Evolutionary conservation across 2,888 invertebrate genomes (phyloP).

Genomic region (Barypeithes pellucidus): DNA sequence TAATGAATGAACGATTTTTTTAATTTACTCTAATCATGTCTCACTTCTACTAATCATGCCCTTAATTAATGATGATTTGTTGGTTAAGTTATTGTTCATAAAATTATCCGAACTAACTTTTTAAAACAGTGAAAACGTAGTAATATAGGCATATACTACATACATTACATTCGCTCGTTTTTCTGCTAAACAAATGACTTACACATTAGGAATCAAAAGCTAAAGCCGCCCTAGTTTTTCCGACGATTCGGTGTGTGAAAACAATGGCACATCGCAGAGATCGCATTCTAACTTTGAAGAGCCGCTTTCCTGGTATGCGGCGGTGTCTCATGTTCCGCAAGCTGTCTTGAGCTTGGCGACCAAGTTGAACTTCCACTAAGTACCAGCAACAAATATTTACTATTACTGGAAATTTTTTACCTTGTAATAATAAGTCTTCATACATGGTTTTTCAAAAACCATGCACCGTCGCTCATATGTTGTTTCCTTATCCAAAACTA

Average conservation of each 20-base stretch:
- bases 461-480: too few species aligned
- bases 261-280: slow-evolving; percentile 70
- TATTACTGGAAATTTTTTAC: slow-evolving; percentile 36
- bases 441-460: too few species aligned
- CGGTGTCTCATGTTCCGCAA: slow-evolving; percentile 41
- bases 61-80: too few species aligned
- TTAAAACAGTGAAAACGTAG: slow-evolving; percentile 38
- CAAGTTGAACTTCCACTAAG: slow-evolving; percentile 40
- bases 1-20: too few species aligned
- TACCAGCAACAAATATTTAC: slow-evolving; percentile 38
- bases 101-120: too few species aligned
- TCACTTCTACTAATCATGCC: too few species aligned
- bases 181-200: slow-evolving; percentile 67
- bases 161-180: slow-evolving; percentile 67
- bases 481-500: too few species aligned
- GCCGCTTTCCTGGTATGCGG: slow-evolving; percentile 57
- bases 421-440: slow-evolving; percentile 32
- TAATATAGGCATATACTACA: slow-evolving; percentile 40
- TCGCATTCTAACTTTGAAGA: slow-evolving; percentile 70
- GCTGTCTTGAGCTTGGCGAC: slow-evolving; percentile 19
- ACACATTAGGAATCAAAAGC: slow-evolving; percentile 68
- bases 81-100: too few species aligned
- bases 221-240: slow-evolving; percentile 68
- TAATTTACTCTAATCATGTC: too few species aligned
- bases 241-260: slow-evolving; percentile 69